Base-by-base conservation (phyloP, 2,888 invertebrate species). In the Zaprionus obscuricornis region DNA sequence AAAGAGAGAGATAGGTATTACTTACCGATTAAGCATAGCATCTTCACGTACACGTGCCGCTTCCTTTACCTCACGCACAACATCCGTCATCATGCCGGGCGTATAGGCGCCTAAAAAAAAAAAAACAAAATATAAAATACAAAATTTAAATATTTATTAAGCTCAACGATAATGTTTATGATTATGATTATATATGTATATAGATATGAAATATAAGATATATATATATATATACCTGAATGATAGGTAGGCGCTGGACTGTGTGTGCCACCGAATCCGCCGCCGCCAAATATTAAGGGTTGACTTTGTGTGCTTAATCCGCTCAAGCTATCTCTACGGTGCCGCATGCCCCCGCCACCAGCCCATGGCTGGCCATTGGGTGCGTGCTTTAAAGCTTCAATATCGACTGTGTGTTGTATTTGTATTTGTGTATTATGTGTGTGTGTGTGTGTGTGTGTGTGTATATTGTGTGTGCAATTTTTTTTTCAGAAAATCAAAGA, bases 41-140 rank as follows among this genome's bases (percentile, higher is more conserved):
- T 95, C 95, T 82, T 95, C 95, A 10, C 94, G 91, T 59, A 94
- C 91, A 52, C 94, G 91, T 13, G 94, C 93, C 14, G 94, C 94
- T 85, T 95, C 95, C 39, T 94, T 91, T 11, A 95, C 94, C 90
- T 95, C 95, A 22, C 94, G 92, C 67, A 95, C 94, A 81, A 95
- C 90, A 88, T 95, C 94, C 7, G 94, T 92, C 77, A 95, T 91
- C 91, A 94, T 93, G n/a, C 95, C 95, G 1, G 95, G 95, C 10
- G 93, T 93, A 87, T 95, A 95, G 46, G 89, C 88, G 43, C 90
- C 89, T 89, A 66, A 11, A 87, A 84, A 3, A 18, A 5, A 42
- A 6, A 27, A 17, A 5, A 1, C 5, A 39, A 34, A n/a, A 8
- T 16, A 13, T 5, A 22, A 2, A 3, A 7, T 7, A 34, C 13